Evolutionary conservation across 2,113 vertebrate species (phyloP).

Genomic region (Fulica atra): DNA sequence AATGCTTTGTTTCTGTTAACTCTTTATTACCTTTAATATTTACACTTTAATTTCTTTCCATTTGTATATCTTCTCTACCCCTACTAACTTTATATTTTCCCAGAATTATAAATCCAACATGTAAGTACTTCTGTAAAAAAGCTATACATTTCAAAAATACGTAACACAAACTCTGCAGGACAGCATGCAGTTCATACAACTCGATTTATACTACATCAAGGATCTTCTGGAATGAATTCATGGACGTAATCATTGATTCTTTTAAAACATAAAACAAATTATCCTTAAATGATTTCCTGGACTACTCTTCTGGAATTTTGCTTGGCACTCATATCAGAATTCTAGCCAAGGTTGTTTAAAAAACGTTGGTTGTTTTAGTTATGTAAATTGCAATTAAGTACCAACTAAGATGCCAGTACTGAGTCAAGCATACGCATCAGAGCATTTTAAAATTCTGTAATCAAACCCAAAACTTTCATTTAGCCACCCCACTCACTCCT

Average conservation of each 20-base stretch:
- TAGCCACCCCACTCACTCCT: fast-evolving
- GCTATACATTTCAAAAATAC: not conserved
- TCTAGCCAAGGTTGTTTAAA: not conserved
- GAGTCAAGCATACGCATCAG: not conserved
- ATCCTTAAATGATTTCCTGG: not conserved
- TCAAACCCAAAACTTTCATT: not conserved
- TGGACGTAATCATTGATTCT: not conserved
- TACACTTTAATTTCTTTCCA: not conserved
- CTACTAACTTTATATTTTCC: not conserved
- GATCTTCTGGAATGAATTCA: not conserved
- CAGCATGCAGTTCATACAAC: not conserved
- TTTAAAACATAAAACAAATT: not conserved
- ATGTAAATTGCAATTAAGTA: not conserved
- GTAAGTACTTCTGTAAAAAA: not conserved
- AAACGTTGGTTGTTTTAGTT: not conserved
- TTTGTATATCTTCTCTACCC: not conserved
- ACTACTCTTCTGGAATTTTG: not conserved
- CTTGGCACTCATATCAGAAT: not conserved
- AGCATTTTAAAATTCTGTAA: not conserved
- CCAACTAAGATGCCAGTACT: not conserved
- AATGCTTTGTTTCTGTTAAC: not conserved
- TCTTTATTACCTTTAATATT: not conserved
- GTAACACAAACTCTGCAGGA: not conserved
- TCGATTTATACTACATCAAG: not conserved
- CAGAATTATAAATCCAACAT: too few species aligned